Evolutionary conservation across 2,797 vertebrate genomes (phyloP).

Genomic region (Todus mexicanus): DNA sequence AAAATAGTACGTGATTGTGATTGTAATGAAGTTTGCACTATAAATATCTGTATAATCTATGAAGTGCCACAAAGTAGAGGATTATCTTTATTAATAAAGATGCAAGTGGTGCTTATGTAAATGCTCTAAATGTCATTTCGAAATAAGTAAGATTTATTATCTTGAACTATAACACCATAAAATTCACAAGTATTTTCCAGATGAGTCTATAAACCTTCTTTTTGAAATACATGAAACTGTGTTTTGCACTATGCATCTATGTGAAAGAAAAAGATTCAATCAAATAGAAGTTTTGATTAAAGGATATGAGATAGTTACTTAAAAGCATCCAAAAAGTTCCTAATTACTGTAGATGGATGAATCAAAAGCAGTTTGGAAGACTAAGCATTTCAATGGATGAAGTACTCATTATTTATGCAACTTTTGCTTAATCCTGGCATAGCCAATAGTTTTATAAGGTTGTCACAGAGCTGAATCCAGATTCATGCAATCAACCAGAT

Average conservation of each 20-base stretch:
- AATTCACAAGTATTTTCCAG: background rate
- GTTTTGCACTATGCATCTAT: background rate
- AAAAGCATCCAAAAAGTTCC: background rate
- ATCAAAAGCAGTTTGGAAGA: background rate
- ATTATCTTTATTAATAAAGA: conserved; percentile 21
- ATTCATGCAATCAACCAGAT: background rate
- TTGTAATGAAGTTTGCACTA: background rate
- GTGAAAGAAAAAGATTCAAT: background rate
- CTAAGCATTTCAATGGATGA: background rate
- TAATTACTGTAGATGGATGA: background rate
- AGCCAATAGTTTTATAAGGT: background rate
- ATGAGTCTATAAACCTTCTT: background rate
- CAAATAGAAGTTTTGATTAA: background rate
- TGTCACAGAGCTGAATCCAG: background rate
- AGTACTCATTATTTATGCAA: background rate
- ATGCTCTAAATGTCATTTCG: background rate
- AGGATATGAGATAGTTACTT: background rate
- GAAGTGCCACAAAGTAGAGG: background rate
- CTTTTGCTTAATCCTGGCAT: background rate
- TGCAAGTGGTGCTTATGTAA: background rate
- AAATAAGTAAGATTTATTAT: background rate
- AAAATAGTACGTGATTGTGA: background rate
- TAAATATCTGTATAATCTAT: background rate
- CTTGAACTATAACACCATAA: background rate
- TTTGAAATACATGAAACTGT: background rate